phyloP scores from a whole-genome alignment of 1,140 invertebrate genomes.

The Acarapis woodi region DNA sequence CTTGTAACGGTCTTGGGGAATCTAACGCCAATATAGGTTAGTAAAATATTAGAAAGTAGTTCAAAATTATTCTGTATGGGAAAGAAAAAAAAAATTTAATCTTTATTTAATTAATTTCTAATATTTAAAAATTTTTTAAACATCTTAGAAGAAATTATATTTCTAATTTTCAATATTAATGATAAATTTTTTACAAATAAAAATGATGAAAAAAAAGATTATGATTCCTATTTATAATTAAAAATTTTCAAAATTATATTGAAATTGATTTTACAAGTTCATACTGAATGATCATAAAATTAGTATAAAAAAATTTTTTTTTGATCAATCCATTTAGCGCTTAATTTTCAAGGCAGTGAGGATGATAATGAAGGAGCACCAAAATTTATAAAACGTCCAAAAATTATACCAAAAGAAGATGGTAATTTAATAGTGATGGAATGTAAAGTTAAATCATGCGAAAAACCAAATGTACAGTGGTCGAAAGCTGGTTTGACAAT shows the following conservation, averaged over 20 bases:
- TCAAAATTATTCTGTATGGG: constrained; percentile 48
- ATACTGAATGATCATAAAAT: neutral
- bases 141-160: too few species aligned
- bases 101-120: neutral
- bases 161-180: too few species aligned
- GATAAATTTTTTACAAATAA: too few species aligned
- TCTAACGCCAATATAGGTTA: constrained; percentile 99
- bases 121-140: neutral
- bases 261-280: neutral
- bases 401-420: constrained; percentile 86
- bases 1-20: constrained; percentile 89
- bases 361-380: constrained; percentile 50
- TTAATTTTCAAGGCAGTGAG: constrained; percentile 18
- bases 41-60: constrained; percentile 90
- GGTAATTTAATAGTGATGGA: constrained; percentile 82
- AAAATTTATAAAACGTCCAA: constrained; percentile 79
- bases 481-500: constrained; percentile 54
- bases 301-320: neutral
- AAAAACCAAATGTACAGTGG: constrained; percentile 63
- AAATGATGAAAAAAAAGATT: too few species aligned
- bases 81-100: constrained; percentile 6
- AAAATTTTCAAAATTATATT: too few species aligned
- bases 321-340: too few species aligned
- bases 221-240: too few species aligned
- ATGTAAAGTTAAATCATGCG: constrained; percentile 72